Evolutionary conservation across 1,140 invertebrate species (phyloP).

Genomic region (Plutomurus gul): DNA sequence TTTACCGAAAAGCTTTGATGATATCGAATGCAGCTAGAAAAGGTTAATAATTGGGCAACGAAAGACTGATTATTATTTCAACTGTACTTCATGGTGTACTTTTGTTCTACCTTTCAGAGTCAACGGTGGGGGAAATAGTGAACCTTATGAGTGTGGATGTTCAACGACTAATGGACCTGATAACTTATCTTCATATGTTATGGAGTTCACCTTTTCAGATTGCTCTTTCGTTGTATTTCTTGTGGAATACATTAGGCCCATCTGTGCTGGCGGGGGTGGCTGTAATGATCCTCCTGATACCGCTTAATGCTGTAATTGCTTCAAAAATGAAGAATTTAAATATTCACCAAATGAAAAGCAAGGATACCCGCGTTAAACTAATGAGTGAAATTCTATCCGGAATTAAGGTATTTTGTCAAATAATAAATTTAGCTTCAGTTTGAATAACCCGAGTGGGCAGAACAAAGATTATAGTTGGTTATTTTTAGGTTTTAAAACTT

Average conservation of each 20-base stretch:
- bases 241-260: slow-evolving; percentile 63
- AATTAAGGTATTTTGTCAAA: slow-evolving; percentile 55
- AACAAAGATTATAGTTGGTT: not conserved
- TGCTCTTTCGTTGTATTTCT: slow-evolving; percentile 61
- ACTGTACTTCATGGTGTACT: not conserved
- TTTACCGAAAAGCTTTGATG: slow-evolving; percentile 82
- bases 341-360: slow-evolving; percentile 57
- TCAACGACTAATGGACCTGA: slow-evolving; percentile 61
- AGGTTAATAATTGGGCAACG: slow-evolving; percentile 54
- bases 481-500: slow-evolving; percentile 49
- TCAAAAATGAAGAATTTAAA: slow-evolving; percentile 59
- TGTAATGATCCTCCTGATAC: slow-evolving; percentile 63
- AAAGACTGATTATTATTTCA: not conserved
- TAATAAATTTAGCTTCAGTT: slow-evolving; percentile 59
- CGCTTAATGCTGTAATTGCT: slow-evolving; percentile 62
- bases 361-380: slow-evolving; percentile 61
- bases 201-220: slow-evolving; percentile 70
- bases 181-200: slow-evolving; percentile 63
- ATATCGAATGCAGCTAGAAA: slow-evolving; percentile 79
- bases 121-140: slow-evolving; percentile 64
- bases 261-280: slow-evolving; percentile 62
- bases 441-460: too few species aligned
- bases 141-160: slow-evolving; percentile 65
- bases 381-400: slow-evolving; percentile 57
- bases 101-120: slow-evolving; percentile 50